A percentile compares a stretch with the other conserved stretches of the same genome.
These are phyloP conservation scores for Adoxophyes honmai DNA, from an alignment of 1,140 invertebrate genomes.

Conservation along the genomic window DNA sequence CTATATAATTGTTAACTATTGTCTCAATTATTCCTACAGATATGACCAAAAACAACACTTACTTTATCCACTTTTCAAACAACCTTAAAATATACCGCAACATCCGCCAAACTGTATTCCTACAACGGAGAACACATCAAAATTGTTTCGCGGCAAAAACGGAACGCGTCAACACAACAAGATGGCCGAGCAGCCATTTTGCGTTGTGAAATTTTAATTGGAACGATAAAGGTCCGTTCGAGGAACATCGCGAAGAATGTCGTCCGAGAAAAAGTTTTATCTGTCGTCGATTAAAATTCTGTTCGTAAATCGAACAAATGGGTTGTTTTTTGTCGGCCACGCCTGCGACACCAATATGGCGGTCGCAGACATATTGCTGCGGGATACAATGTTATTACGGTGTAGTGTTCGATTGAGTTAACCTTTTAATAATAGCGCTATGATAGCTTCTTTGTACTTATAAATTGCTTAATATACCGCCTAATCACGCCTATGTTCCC, in stretches of 20 bases:
- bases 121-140: not conserved
- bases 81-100: not conserved
- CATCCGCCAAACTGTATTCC: no score
- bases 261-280: conserved; percentile 59
- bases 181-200: conserved; percentile 70
- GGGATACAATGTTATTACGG: not conserved
- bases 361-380: conserved; percentile 18
- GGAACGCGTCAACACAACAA: conserved; percentile 28
- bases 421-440: no score
- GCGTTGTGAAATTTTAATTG: conserved; percentile 68
- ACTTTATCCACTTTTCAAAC: no score
- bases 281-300: conserved; percentile 64
- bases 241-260: conserved; percentile 50
- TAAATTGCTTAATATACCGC: no score
- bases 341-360: conserved; percentile 42
- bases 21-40: no score
- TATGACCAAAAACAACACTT: no score
- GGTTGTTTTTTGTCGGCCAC: conserved; percentile 55
- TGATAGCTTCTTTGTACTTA: no score
- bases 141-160: conserved; percentile 10
- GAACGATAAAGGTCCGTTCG: conserved; percentile 53
- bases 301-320: conserved; percentile 63
- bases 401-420: not conserved
- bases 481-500: no score
- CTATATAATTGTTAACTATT: no score